Base-by-base conservation (phyloP, 1,140 invertebrate genomes). In the Caenorhabditis brenneri region DNA sequence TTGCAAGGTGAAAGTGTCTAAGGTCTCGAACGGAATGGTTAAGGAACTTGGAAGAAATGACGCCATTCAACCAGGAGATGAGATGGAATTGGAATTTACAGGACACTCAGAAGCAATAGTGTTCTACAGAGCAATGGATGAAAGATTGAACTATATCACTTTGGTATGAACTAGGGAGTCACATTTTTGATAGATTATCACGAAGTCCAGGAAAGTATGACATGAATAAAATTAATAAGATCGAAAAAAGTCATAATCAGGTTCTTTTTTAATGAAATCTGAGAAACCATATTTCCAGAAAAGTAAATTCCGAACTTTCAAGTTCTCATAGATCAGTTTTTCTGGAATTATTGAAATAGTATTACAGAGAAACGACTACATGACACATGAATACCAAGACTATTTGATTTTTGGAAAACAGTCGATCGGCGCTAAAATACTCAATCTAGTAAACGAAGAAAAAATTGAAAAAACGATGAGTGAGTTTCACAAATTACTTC, bases 61-160 rank as follows among this genome's bases (percentile, higher is more conserved):
- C 9, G 79, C 42, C 0, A 81, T 81, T 42, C n/a, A 84, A 49
- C 83, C 83, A 9, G 83, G 83, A 33, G 48, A 79, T 51, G 39
- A 42, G 27, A 46, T 84, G 39, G 74, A 31, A 49, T 31, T 84
- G n/a, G 31, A 48, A n/a, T 58, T 84, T 31, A 80, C 80, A 12
- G 74, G 74, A 29, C 42, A 79, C 19, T 36, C 74, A 24, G 49
- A 84, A 55, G 83, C 69, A 4, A 80, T 85, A 6, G 84, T 80
- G 0, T 51, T 85, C 3, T 60, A 84, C 9, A 51, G 79, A 74
- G 84, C 84, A 2, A 81, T 79, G 31, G 84, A 85, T 81, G 84
- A 85, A 36, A 22, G 84, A 39, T 22, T 85, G 49, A 85, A 81
- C 27, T 78, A 58, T n/a, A 78, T 83, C n/a, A n/a, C 60, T 24